phyloP scores from a whole-genome alignment of 2,888 invertebrate species.

The Trichopria drosophilae region DNA sequence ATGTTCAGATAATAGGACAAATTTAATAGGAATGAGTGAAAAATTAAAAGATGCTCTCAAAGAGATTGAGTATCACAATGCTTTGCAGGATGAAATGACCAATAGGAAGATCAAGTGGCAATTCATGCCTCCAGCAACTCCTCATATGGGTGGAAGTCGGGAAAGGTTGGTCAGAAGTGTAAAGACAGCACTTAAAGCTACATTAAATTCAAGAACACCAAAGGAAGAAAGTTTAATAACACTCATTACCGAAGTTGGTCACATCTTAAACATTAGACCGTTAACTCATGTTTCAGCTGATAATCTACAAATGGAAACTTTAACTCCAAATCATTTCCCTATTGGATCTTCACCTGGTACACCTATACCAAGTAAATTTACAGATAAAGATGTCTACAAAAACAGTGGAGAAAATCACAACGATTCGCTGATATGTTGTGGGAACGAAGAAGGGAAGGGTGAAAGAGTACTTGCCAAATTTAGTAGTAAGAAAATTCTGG shows the following conservation, averaged over 20 bases:
- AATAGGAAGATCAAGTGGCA: too few species aligned
- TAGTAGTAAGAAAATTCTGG: slow-evolving; percentile 6
- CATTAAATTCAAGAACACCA: neutral
- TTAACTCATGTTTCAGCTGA: slow-evolving; percentile 10
- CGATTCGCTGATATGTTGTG: slow-evolving; percentile 15
- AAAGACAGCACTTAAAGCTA: too few species aligned
- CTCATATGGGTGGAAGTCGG: too few species aligned
- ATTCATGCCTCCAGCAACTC: too few species aligned
- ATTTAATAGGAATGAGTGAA: too few species aligned
- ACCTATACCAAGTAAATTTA: too few species aligned
- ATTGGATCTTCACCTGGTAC: slow-evolving; percentile 14
- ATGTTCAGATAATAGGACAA: too few species aligned
- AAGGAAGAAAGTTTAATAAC: slow-evolving; percentile 11
- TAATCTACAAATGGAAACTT: slow-evolving; percentile 2
- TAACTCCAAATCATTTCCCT: slow-evolving; percentile 22
- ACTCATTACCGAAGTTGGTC: slow-evolving; percentile 13
- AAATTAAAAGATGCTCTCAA: too few species aligned
- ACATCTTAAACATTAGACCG: slow-evolving; percentile 14
- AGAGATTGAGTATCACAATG: too few species aligned
- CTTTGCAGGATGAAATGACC: too few species aligned
- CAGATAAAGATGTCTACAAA: slow-evolving; percentile 15
- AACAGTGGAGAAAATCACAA: slow-evolving; percentile 10
- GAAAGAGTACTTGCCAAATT: slow-evolving; percentile 11
- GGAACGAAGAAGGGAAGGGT: slow-evolving; percentile 20
- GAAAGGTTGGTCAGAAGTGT: too few species aligned